Conservation (phyloP, 2,888 invertebrate genomes). For the Andrena hattorfiana region DNA sequence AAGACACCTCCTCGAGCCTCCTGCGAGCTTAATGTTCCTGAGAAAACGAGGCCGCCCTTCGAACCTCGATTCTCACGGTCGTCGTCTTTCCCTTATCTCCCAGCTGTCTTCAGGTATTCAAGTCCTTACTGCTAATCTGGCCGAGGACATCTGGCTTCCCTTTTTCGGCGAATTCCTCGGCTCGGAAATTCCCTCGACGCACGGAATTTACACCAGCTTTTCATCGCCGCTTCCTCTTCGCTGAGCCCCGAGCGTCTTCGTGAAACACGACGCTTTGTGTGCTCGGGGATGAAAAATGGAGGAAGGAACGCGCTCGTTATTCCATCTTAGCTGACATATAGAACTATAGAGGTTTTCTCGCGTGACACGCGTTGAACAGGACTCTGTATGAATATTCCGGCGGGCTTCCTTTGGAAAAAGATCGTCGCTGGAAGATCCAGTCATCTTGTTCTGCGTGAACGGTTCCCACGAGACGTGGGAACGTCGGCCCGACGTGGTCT, state of each 20-base stretch:
- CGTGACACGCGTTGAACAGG: constrained; percentile 21
- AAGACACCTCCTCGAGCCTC: constrained; percentile 75
- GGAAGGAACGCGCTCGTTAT: constrained; percentile 32
- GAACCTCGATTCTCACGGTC: constrained; percentile 82
- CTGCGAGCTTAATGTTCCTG: constrained; percentile 80
- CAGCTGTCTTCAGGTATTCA: constrained; percentile 60
- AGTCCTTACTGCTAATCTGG: constrained; percentile 42
- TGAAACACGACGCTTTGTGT: constrained; percentile 28
- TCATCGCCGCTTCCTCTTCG: constrained; percentile 28
- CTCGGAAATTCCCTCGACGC: constrained; percentile 12
- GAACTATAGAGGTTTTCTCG: constrained; percentile 14
- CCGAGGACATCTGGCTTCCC: constrained; percentile 45
- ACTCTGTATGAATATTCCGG: constrained; percentile 66
- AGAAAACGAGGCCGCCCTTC: constrained; percentile 79
- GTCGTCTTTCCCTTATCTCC: constrained; percentile 48
- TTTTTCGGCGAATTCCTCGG: constrained; percentile 51
- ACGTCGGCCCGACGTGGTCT: constrained; percentile 62
- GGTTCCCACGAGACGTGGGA: constrained; percentile 69
- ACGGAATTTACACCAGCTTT: constrained; percentile 40
- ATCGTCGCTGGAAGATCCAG: constrained; percentile 48
- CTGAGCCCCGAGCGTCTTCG: background rate
- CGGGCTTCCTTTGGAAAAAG: constrained; percentile 59
- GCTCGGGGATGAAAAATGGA: constrained; percentile 29
- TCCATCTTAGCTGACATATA: background rate
- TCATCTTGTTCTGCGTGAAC: constrained; percentile 37